Conservation (phyloP, 2,113 vertebrate species). For the Scomber japonicus region DNA sequence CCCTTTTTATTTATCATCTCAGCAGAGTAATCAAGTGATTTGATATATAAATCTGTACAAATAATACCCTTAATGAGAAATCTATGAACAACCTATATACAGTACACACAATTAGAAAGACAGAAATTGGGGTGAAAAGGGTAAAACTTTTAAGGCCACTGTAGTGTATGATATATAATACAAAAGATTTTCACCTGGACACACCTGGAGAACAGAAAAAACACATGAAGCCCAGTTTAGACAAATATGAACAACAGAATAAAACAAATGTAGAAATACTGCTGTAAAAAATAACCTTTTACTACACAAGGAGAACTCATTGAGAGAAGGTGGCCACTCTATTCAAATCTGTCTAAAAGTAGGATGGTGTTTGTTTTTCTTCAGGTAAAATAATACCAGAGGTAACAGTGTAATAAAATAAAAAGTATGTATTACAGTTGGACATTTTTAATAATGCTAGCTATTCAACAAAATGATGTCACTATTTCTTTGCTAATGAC, state of each 20-base stretch:
- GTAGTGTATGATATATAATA: slow-evolving; percentile 32
- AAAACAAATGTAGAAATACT: slow-evolving; percentile 48
- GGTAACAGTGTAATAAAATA: slow-evolving; percentile 53
- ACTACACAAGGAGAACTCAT: slow-evolving; percentile 30
- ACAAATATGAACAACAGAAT: slow-evolving; percentile 67
- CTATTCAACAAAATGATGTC: slow-evolving; percentile 1
- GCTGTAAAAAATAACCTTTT: slow-evolving; percentile 69
- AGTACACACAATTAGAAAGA: slow-evolving; percentile 36
- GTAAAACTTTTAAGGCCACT: not conserved
- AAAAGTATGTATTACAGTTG: not conserved
- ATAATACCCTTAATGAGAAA: slow-evolving; percentile 37
- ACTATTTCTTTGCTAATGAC: not conserved
- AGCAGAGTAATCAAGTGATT: slow-evolving; percentile 50
- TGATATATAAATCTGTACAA: slow-evolving; percentile 59
- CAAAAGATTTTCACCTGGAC: slow-evolving; percentile 23
- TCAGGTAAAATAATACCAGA: slow-evolving; percentile 55
- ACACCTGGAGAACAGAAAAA: not conserved
- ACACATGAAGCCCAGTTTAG: slow-evolving; percentile 21
- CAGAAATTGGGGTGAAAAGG: not conserved
- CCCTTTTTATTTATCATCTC: slow-evolving; percentile 51
- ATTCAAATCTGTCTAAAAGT: slow-evolving; percentile 10
- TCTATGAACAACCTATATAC: slow-evolving; percentile 59
- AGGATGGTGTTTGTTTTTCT: slow-evolving; percentile 8
- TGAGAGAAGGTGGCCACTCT: slow-evolving; percentile 7
- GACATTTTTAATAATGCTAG: slow-evolving; percentile 15